phyloP scores from a whole-genome alignment of 2,888 invertebrate species.

The Cephalotes varians region DNA sequence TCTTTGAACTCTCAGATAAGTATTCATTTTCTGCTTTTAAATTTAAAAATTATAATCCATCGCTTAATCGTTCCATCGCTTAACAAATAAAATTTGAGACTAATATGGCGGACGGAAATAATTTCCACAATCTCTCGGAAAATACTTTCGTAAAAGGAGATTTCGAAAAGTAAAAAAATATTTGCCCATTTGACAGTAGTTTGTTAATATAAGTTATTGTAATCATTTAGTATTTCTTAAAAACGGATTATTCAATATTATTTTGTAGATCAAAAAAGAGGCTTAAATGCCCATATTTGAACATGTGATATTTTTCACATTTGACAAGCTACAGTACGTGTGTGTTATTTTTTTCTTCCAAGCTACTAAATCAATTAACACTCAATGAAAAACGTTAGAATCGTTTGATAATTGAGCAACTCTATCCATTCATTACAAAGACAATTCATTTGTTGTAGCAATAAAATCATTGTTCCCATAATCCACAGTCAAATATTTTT shows the following conservation, averaged over 20 bases:
- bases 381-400: not conserved
- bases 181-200: not conserved
- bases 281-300: not conserved
- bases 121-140: not conserved
- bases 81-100: conserved; percentile 12
- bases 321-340: not conserved
- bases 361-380: not conserved
- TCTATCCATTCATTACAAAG: not conserved
- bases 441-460: conserved; percentile 7
- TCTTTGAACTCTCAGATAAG: conserved; percentile 4
- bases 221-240: conserved; percentile 2
- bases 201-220: not conserved
- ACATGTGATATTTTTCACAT: not conserved
- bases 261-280: not conserved
- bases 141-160: not conserved
- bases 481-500: conserved; percentile 14
- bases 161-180: not conserved
- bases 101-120: not conserved
- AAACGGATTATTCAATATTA: not conserved
- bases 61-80: no score
- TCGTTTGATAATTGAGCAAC: not conserved
- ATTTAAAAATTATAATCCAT: no score
- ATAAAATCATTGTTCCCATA: conserved; percentile 22
- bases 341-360: not conserved
- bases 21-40: not conserved